Conservation (phyloP, 2,797 vertebrate genomes). For the Lithobates pipiens region DNA sequence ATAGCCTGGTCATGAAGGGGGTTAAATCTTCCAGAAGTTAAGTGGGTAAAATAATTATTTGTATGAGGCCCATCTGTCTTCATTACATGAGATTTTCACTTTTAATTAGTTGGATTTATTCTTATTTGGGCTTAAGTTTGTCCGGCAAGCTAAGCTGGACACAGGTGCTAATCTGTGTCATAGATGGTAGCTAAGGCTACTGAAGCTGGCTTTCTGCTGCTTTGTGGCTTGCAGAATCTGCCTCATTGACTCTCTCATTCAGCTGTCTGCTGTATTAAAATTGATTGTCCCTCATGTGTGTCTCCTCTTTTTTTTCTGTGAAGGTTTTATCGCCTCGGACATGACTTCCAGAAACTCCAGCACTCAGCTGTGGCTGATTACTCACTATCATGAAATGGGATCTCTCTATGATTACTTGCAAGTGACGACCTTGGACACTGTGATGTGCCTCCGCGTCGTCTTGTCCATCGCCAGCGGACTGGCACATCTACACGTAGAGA, state of each 20-base stretch:
- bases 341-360: slow-evolving; percentile 99
- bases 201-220: not conserved
- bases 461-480: slow-evolving; percentile 93
- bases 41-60: too few species aligned
- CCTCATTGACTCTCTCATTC: not conserved
- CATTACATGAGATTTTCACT: too few species aligned
- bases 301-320: not conserved
- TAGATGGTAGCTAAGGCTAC: too few species aligned
- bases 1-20: too few species aligned
- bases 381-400: slow-evolving; percentile 97
- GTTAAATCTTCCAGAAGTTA: too few species aligned
- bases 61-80: too few species aligned
- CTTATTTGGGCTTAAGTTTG: too few species aligned
- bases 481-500: slow-evolving; percentile 95
- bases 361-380: slow-evolving; percentile 96
- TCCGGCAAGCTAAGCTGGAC: too few species aligned
- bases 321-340: slow-evolving; percentile 96
- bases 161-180: too few species aligned
- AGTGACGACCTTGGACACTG: slow-evolving; percentile 90
- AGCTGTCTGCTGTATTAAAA: not conserved
- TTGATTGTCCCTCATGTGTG: not conserved
- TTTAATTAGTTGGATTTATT: too few species aligned
- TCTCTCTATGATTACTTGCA: slow-evolving; percentile 96
- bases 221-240: not conserved
- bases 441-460: slow-evolving; percentile 90